These are phyloP conservation scores for Mylabris sibirica DNA, from an alignment of 2,888 invertebrate genomes.

Conservation along the genomic window DNA sequence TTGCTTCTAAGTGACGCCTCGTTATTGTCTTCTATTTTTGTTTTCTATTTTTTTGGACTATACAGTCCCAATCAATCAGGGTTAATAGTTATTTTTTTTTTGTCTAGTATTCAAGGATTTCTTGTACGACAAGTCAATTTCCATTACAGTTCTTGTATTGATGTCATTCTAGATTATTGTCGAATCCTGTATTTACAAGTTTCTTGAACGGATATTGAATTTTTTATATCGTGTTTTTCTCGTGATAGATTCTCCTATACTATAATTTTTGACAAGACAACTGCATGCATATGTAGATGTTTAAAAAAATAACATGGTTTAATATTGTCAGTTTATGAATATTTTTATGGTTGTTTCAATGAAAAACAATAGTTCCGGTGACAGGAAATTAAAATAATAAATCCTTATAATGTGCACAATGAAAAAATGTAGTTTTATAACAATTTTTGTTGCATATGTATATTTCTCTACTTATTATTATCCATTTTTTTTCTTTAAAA, in stretches of 20 bases:
- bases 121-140: slow-evolving; percentile 23
- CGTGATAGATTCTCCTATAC: neutral
- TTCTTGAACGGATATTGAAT: neutral
- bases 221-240: neutral
- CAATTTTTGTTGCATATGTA: slow-evolving; percentile 32
- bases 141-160: neutral
- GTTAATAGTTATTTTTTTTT: slow-evolving; percentile 36
- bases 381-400: slow-evolving; percentile 45
- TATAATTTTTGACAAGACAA: neutral
- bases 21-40: slow-evolving; percentile 21
- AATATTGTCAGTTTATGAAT: slow-evolving; percentile 27
- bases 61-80: slow-evolving; percentile 34
- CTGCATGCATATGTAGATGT: no score
- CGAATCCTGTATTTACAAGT: neutral
- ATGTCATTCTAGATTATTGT: neutral
- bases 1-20: neutral
- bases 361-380: slow-evolving; percentile 36
- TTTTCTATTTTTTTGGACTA: slow-evolving; percentile 23
- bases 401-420: slow-evolving; percentile 36
- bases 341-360: slow-evolving; percentile 28
- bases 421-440: slow-evolving; percentile 18
- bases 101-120: slow-evolving; percentile 32
- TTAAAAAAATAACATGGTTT: neutral
- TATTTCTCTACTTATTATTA: neutral
- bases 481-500: neutral